Evolutionary conservation across 2,888 invertebrate species (phyloP).

Genomic region (Drosophila barbarae): DNA sequence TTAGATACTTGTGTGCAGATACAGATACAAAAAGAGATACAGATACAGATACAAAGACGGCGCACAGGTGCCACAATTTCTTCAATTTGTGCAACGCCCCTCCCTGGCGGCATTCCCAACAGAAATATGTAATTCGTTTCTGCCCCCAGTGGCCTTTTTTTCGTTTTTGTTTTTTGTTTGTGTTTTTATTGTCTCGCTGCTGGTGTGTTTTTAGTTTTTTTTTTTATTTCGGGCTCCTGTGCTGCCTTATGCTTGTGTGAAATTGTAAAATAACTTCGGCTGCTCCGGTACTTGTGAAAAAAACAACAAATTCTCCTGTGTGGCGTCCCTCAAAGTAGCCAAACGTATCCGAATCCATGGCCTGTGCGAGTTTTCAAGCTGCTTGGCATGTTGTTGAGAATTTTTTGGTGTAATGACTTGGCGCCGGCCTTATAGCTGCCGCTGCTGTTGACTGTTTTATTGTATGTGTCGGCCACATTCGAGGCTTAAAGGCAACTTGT

Average conservation of each 20-base stretch:
- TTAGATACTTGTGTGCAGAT: not conserved
- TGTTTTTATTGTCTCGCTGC: slow-evolving; percentile 30
- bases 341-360: slow-evolving; percentile 33
- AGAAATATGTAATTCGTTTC: slow-evolving; percentile 20
- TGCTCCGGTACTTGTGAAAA: slow-evolving; percentile 46
- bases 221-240: slow-evolving; percentile 23
- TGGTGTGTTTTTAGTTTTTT: slow-evolving; percentile 41
- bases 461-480: slow-evolving; percentile 30
- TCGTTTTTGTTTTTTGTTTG: slow-evolving; percentile 36
- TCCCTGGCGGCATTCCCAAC: slow-evolving; percentile 16
- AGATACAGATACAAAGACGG: slow-evolving; percentile 4
- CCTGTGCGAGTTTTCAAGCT: slow-evolving; percentile 10
- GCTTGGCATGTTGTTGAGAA: slow-evolving; percentile 61
- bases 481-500: slow-evolving; percentile 46
- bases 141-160: slow-evolving; percentile 24
- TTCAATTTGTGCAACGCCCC: slow-evolving; percentile 37
- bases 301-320: slow-evolving; percentile 48
- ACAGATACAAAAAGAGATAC: slow-evolving; percentile 5
- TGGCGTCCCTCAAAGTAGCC: slow-evolving; percentile 56
- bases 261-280: slow-evolving; percentile 55
- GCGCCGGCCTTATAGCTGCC: slow-evolving; percentile 52
- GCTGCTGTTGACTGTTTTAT: slow-evolving; percentile 22
- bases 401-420: slow-evolving; percentile 63
- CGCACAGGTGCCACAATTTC: slow-evolving; percentile 62
- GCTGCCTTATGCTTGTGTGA: slow-evolving; percentile 46